Evolutionary conservation across 2,888 invertebrate genomes (phyloP).

Genomic region (Nephrotoma guestfalica): DNA sequence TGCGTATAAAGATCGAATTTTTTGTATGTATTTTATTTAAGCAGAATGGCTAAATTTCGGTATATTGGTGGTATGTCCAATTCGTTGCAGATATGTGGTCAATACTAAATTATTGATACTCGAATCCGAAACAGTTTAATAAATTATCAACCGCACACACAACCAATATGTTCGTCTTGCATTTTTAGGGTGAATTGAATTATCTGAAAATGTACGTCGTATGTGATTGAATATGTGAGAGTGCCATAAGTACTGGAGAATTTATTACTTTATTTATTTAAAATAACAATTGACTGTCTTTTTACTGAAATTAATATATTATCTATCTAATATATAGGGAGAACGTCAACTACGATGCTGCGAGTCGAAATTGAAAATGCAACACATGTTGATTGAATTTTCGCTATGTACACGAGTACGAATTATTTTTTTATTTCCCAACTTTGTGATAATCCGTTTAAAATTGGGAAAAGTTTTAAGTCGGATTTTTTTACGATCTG

Average conservation of each 20-base stretch:
- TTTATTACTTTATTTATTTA: neutral
- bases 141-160: neutral
- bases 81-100: neutral
- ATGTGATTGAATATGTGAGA: neutral
- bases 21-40: neutral
- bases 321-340: neutral
- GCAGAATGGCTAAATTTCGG: neutral
- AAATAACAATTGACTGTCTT: neutral
- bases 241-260: neutral
- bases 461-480: neutral
- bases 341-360: neutral
- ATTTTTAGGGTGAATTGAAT: neutral
- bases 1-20: neutral
- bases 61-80: neutral
- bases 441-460: neutral
- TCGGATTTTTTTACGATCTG: neutral
- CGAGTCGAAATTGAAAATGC: neutral
- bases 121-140: neutral
- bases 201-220: too few species aligned
- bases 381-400: neutral
- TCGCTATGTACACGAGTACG: neutral
- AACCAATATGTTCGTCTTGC: neutral
- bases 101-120: neutral
- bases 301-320: neutral
- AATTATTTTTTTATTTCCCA: neutral